Evolutionary conservation across 2,888 invertebrate genomes (phyloP), one percentile per base, ranked within the genome.

Genomic region (Strigamia crassipes): DNA sequence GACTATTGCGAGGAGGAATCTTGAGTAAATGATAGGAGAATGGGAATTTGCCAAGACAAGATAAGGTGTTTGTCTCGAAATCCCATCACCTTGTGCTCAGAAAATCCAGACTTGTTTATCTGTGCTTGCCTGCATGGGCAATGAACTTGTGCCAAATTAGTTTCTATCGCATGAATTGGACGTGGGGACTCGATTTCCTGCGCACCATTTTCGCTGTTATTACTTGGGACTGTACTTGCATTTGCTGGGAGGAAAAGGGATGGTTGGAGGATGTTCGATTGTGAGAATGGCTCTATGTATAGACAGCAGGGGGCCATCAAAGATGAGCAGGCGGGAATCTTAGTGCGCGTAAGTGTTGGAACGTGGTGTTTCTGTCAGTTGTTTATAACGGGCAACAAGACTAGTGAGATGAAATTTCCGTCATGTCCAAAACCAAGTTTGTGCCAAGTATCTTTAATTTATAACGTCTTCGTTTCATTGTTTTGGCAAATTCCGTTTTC

Each of bases 51-150:
- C 18, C 56, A 56, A n/a, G 56, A 56, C 56, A 56, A 56, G 56
- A 56, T 56, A 56, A 56, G 56, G 56, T 56, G 56, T 56, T 56
- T 56, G 56, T 56, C 56, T 56, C 56, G n/a, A 56, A 56, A 56
- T 56, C 56, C 56, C 56, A 56, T 56, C 56, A 56, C 56, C 56
- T 56, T 56, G 56, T 56, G 56, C 56, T 56, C 18, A 18, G 56
- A 56, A 56, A 56, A 38, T 15, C 56, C 56, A 56, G 56, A 18
- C 56, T 56, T 56, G 56, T 56, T 56, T 56, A 56, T 56, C 56
- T n/a, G 56, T 56, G 56, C n/a, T 56, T 56, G 56, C 56, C 56
- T 56, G 56, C 56, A 56, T 56, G 56, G 56, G 56, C 56, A 56
- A 56, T 56, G 56, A 56, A 56, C 56, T 56, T 56, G 56, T 56